A percentile compares a stretch with the other conserved stretches of the same genome.
These are phyloP conservation scores for Heterodera filipjevi DNA, from an alignment of 2,888 invertebrate species.

Conservation along the genomic window DNA sequence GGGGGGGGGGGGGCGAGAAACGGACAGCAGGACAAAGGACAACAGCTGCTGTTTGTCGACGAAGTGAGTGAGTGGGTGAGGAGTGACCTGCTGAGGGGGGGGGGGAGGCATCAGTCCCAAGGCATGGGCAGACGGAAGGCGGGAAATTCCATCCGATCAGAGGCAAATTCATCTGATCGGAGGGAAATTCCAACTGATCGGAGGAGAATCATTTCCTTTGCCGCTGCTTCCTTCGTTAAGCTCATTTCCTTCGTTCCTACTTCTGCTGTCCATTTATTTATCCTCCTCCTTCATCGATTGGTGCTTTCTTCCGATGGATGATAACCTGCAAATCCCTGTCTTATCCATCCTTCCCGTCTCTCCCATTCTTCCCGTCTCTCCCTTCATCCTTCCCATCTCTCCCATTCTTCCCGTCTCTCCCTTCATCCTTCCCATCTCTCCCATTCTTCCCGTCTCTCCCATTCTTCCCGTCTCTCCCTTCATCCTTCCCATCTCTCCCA, in stretches of 20 bases:
- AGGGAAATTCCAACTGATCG: background rate
- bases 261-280: background rate
- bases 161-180: background rate
- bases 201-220: background rate
- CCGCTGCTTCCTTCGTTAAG: background rate
- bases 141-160: background rate
- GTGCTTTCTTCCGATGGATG: background rate
- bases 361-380: background rate
- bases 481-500: background rate
- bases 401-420: background rate
- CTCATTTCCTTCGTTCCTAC: background rate
- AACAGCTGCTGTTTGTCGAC: background rate
- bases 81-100: no score
- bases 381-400: background rate
- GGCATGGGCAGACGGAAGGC: background rate
- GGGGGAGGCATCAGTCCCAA: background rate
- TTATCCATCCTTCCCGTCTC: background rate
- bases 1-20: no score
- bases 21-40: background rate
- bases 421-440: background rate
- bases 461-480: background rate
- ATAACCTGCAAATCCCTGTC: background rate
- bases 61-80: background rate
- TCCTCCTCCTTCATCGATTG: background rate
- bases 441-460: background rate